Evolutionary conservation across 2,888 invertebrate species (phyloP).

Genomic region (Rotaria macrura): DNA sequence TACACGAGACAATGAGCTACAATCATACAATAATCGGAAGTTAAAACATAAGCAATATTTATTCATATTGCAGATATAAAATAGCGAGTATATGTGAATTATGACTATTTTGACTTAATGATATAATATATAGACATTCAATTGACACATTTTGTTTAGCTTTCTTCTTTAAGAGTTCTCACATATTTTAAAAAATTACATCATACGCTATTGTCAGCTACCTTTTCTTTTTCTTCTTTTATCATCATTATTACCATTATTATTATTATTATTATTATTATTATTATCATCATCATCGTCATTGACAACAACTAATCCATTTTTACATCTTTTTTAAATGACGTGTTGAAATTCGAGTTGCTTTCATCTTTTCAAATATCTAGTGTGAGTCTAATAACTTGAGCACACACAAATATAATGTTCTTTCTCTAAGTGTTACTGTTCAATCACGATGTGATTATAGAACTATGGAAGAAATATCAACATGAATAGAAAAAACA

Average conservation of each 20-base stretch:
- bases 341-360: not conserved
- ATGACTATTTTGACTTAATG: not conserved
- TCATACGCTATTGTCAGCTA: not conserved
- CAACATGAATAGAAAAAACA: not conserved
- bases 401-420: not conserved
- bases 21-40: not conserved
- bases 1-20: not conserved
- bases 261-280: no score
- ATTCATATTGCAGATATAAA: not conserved
- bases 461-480: not conserved
- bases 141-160: not conserved
- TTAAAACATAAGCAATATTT: not conserved
- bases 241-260: not conserved
- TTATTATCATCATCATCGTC: not conserved
- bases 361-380: not conserved
- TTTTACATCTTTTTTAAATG: not conserved
- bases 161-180: not conserved
- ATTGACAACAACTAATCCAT: not conserved
- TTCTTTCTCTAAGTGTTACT: not conserved
- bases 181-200: not conserved
- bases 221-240: not conserved
- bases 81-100: not conserved
- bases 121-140: not conserved
- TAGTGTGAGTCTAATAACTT: not conserved
- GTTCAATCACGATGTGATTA: not conserved